phyloP scores from a whole-genome alignment of 2,797 vertebrate genomes.

The Enteromius viviparus region DNA sequence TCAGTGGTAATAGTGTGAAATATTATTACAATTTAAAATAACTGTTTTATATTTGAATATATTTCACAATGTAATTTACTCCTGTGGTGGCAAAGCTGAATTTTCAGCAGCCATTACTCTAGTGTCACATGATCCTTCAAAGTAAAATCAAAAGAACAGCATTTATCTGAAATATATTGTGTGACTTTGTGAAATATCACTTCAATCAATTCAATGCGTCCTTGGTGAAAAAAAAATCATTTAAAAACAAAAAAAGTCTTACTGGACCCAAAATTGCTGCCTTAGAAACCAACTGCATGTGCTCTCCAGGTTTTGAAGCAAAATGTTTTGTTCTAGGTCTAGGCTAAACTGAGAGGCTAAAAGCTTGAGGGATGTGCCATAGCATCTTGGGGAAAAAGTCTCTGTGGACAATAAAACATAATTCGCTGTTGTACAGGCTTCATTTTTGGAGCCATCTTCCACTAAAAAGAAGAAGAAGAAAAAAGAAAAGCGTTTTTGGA shows the following conservation, averaged over 20 bases:
- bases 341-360: slow-evolving; percentile 28
- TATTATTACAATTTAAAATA: not conserved
- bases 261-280: not conserved
- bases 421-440: not conserved
- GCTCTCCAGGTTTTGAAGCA: not conserved
- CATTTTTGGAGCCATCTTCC: not conserved
- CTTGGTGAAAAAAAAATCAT: not conserved
- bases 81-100: not conserved
- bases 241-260: not conserved
- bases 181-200: not conserved
- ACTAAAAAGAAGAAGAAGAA: not conserved
- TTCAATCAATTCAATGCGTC: not conserved
- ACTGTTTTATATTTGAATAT: not conserved
- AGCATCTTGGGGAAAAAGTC: not conserved
- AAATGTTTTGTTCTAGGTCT: not conserved
- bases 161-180: not conserved
- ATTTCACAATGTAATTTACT: not conserved
- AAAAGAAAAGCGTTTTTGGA: not conserved
- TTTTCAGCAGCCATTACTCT: not conserved
- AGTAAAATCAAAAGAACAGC: not conserved
- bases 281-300: not conserved
- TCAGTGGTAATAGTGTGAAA: not conserved
- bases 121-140: not conserved
- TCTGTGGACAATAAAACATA: not conserved
- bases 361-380: slow-evolving; percentile 16